Evolutionary conservation across 37 sponge, comb jelly and placozoan genomes (phyloP).

Genomic region (Mnemiopsis leidyi): DNA sequence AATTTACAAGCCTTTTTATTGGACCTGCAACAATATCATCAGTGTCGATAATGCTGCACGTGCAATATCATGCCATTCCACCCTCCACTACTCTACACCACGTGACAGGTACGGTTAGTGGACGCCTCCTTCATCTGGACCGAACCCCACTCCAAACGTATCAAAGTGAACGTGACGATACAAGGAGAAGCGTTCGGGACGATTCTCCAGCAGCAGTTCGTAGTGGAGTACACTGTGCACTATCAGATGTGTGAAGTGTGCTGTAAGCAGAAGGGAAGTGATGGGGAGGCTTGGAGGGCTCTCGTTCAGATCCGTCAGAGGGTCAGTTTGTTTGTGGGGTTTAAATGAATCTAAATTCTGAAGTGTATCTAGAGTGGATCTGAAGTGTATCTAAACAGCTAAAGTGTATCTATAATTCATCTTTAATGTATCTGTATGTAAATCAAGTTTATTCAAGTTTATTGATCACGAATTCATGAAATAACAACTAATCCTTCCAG

Average conservation of each 20-base stretch:
- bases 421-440: too few relatives aligned
- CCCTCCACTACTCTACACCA: not conserved
- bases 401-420: too few relatives aligned
- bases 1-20: too few relatives aligned
- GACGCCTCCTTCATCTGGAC: constrained; percentile 98
- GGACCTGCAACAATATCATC: too few relatives aligned
- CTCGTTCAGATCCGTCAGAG: constrained; percentile 94
- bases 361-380: too few relatives aligned
- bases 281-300: constrained; percentile 88
- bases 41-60: too few relatives aligned
- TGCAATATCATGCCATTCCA: too few relatives aligned
- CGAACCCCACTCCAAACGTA: constrained; percentile 96
- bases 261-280: constrained; percentile 78
- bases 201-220: constrained; percentile 87
- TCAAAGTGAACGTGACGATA: constrained; percentile 89
- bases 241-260: constrained; percentile 95
- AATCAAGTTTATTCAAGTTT: too few relatives aligned
- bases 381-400: too few relatives aligned
- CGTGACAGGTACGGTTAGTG: constrained; percentile 78
- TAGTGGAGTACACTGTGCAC: constrained; percentile 92
- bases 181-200: constrained; percentile 89
- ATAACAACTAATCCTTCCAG: too few relatives aligned
- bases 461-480: too few relatives aligned
- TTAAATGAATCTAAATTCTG: too few relatives aligned
- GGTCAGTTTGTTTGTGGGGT: constrained; percentile 69